Evolutionary conservation across 2,888 invertebrate genomes (phyloP).

Genomic region (Dendrolimus pini): DNA sequence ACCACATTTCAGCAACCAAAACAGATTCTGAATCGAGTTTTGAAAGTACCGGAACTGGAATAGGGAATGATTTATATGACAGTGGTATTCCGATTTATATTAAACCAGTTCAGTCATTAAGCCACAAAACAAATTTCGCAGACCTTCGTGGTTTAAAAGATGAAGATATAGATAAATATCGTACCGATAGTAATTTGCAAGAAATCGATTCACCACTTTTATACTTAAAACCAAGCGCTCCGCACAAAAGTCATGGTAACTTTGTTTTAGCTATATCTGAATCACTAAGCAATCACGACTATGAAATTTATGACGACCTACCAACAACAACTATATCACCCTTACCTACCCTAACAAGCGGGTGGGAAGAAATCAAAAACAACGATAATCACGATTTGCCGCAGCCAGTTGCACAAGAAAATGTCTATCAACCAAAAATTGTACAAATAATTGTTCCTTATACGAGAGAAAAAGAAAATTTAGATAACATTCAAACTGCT

Average conservation of each 20-base stretch:
- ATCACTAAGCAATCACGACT: conserved; percentile 45
- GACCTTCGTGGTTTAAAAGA: conserved; percentile 62
- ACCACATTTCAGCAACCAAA: conserved; percentile 58
- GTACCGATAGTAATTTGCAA: conserved; percentile 63
- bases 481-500: conserved; percentile 23
- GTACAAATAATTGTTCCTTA: conserved; percentile 90
- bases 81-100: conserved; percentile 39
- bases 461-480: conserved; percentile 68
- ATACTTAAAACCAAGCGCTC: conserved; percentile 68
- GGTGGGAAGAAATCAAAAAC: conserved; percentile 46
- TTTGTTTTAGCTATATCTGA: conserved; percentile 49
- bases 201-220: conserved; percentile 78
- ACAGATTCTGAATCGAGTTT: conserved; percentile 57
- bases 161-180: conserved; percentile 61
- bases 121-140: conserved; percentile 51
- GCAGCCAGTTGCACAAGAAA: conserved; percentile 29
- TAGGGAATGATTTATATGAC: conserved; percentile 54
- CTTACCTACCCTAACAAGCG: conserved; percentile 24
- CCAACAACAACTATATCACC: conserved; percentile 40
- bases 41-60: conserved; percentile 56
- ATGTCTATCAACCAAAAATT: conserved; percentile 76
- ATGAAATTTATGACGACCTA: conserved; percentile 61
- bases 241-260: conserved; percentile 70
- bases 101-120: conserved; percentile 24
- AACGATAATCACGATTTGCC: conserved; percentile 37